phyloP scores from a whole-genome alignment of 2,113 vertebrate species.

The Paracanthobrama guichenoti region DNA sequence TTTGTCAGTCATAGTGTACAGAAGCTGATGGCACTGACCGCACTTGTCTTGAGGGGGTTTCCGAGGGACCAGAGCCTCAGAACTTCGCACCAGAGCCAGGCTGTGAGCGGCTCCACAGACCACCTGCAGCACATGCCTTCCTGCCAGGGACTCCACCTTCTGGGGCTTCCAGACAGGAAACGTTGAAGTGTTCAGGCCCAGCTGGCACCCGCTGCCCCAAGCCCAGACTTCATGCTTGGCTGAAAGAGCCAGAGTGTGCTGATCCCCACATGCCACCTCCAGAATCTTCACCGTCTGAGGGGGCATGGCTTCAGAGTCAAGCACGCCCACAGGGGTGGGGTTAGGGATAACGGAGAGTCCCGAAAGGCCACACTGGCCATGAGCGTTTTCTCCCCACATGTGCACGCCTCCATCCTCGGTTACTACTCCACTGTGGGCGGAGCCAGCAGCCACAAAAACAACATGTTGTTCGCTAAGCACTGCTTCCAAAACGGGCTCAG shows the following conservation, averaged over 20 bases:
- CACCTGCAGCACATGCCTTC: conserved; percentile 88
- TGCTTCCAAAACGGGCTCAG: conserved; percentile 80
- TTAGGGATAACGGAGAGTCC: conserved; percentile 79
- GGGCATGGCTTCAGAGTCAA: conserved; percentile 77
- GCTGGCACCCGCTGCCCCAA: conserved; percentile 93
- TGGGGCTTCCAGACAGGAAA: conserved; percentile 89
- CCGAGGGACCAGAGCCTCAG: conserved; percentile 83
- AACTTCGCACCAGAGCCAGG: conserved; percentile 84
- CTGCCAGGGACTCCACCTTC: conserved; percentile 88
- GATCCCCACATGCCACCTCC: conserved; percentile 91
- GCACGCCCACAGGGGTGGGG: conserved; percentile 82
- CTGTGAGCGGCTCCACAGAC: conserved; percentile 91
- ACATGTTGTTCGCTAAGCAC: conserved; percentile 82
- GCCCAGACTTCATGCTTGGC: conserved; percentile 90
- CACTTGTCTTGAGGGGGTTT: conserved; percentile 87
- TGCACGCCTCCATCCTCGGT: conserved; percentile 86
- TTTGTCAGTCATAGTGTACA: conserved; percentile 97
- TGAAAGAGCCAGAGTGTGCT: conserved; percentile 88
- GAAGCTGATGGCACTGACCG: conserved; percentile 89
- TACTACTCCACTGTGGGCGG: conserved; percentile 88
- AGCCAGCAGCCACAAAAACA: conserved; percentile 85
- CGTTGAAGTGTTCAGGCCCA: conserved; percentile 79
- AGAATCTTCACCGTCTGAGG: conserved; percentile 77
- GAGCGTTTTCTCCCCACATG: conserved; percentile 94
- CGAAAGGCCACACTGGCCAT: conserved; percentile 89